phyloP scores from a whole-genome alignment of 2,797 vertebrate genomes.

The Enteromius radiatus region DNA sequence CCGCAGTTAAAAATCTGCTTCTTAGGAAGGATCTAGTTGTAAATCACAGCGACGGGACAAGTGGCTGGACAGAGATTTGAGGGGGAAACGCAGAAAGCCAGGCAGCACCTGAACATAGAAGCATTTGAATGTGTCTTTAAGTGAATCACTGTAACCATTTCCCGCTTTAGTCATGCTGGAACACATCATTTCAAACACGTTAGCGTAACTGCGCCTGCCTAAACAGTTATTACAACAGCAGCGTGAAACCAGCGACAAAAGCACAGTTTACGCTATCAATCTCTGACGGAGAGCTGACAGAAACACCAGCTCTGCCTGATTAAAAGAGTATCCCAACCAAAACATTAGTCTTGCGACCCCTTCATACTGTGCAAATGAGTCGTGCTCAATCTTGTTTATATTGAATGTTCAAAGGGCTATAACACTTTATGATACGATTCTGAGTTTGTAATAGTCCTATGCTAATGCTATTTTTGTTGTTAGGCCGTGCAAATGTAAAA shows the following conservation, averaged over 20 bases:
- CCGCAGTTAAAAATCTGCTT: constrained; percentile 39
- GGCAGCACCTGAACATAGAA: constrained; percentile 9
- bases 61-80: not conserved
- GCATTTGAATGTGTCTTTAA: not conserved
- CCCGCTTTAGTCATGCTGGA: constrained; percentile 40
- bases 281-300: constrained; percentile 17
- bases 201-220: constrained; percentile 36
- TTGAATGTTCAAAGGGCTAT: not conserved
- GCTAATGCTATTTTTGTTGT: not conserved
- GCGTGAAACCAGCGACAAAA: constrained; percentile 44
- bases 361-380: not conserved
- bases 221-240: constrained; percentile 43
- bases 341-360: not conserved
- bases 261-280: constrained; percentile 23
- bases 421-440: not conserved
- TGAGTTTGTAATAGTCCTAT: not conserved
- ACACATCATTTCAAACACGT: constrained; percentile 39
- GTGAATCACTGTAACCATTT: constrained; percentile 36
- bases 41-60: constrained; percentile 38
- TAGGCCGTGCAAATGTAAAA: not conserved
- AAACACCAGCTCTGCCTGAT: constrained; percentile 8
- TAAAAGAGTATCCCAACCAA: not conserved
- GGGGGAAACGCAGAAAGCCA: not conserved
- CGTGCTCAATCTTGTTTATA: not conserved
- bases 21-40: constrained; percentile 29